Evolutionary conservation across 2,888 invertebrate genomes (phyloP).

Genomic region (Rotaria magnacalcarata): DNA sequence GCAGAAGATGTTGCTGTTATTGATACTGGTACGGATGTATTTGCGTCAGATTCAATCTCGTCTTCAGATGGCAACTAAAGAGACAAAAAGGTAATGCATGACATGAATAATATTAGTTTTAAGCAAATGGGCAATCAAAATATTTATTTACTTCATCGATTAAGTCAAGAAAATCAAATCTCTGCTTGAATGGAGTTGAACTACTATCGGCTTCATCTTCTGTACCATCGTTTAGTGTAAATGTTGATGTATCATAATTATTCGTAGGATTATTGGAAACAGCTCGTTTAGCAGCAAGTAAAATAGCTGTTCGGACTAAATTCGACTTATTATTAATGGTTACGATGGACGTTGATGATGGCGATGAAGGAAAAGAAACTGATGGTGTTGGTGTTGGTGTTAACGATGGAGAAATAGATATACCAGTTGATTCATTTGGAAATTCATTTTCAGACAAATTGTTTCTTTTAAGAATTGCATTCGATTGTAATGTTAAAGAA

Average conservation of each 20-base stretch:
- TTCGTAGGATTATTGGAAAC: neutral
- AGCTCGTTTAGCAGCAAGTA: slow-evolving; percentile 15
- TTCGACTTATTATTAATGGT: neutral
- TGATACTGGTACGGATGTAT: neutral
- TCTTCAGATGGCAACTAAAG: slow-evolving; percentile 13
- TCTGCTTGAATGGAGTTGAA: neutral
- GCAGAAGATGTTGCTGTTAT: neutral
- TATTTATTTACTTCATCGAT: neutral
- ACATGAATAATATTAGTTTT: too few species aligned
- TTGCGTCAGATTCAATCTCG: neutral
- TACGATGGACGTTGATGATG: neutral
- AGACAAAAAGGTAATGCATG: too few species aligned
- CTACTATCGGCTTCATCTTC: slow-evolving; percentile 26
- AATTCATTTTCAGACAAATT: slow-evolving; percentile 26
- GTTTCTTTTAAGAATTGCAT: neutral
- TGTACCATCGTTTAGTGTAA: neutral
- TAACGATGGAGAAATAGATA: neutral
- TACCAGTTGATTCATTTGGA: neutral
- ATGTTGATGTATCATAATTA: neutral
- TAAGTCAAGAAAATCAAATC: neutral
- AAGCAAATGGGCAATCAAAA: too few species aligned
- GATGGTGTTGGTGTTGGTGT: neutral
- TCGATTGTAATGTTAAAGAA: neutral
- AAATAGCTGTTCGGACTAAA: slow-evolving; percentile 23
- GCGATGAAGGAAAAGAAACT: neutral